phyloP scores from a whole-genome alignment of 2,888 invertebrate genomes.

The Unio pictorum region DNA sequence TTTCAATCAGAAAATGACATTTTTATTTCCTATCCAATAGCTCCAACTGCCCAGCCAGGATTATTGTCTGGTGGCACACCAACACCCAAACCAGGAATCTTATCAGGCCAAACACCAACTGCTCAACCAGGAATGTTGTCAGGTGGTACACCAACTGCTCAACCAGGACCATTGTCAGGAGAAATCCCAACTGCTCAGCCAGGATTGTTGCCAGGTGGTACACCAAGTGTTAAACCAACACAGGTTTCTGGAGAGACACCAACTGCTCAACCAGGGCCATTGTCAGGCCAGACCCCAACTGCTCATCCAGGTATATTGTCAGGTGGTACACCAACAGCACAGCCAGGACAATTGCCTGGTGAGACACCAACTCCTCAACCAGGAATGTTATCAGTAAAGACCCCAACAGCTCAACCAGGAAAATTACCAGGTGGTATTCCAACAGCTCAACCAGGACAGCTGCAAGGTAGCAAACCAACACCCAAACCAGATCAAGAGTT shows the following conservation, averaged over 20 bases:
- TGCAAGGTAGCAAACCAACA: slow-evolving; percentile 7
- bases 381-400: slow-evolving; percentile 6
- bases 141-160: slow-evolving; percentile 2
- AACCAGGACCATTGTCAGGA: slow-evolving; percentile 11
- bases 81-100: slow-evolving; percentile 1
- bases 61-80: slow-evolving; percentile 1
- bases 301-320: slow-evolving; percentile 8
- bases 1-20: too few relatives aligned
- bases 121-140: slow-evolving; percentile 8
- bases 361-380: slow-evolving; percentile 11
- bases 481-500: slow-evolving; percentile 15
- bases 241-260: slow-evolving; percentile 19
- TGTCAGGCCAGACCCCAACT: slow-evolving; percentile 15
- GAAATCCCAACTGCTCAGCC: slow-evolving; percentile 11
- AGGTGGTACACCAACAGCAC: slow-evolving; percentile 1
- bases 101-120: slow-evolving; percentile 3
- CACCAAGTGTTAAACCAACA: slow-evolving; percentile 20
- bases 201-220: slow-evolving; percentile 4
- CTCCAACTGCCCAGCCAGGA: slow-evolving; percentile 12
- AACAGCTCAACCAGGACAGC: slow-evolving; percentile 17
- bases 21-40: not conserved
- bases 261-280: slow-evolving; percentile 15
- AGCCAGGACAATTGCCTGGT: slow-evolving; percentile 9
- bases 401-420: slow-evolving; percentile 22
- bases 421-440: slow-evolving; percentile 11